Conservation (phyloP, 2,888 invertebrate species). For the Anagyrus pseudococci region DNA sequence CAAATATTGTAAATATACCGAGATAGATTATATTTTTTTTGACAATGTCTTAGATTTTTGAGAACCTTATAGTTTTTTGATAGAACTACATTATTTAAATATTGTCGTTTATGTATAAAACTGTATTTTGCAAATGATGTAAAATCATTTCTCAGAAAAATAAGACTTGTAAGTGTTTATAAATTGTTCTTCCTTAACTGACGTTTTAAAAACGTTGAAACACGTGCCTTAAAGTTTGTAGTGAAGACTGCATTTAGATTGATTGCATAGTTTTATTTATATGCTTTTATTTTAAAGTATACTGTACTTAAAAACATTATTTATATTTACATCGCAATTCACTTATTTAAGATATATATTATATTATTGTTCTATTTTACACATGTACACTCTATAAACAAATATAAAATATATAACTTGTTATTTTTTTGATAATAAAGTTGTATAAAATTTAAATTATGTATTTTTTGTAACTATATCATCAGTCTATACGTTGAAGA, state of each 20-base stretch:
- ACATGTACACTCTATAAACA: conserved; percentile 28
- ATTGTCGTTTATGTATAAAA: not conserved
- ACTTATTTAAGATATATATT: conserved; percentile 12
- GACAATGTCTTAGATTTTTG: not conserved
- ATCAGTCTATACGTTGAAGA: conserved; percentile 62
- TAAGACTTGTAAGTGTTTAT: not conserved
- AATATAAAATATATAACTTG: conserved; percentile 39
- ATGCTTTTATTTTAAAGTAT: conserved; percentile 22
- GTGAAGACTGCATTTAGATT: conserved; percentile 32
- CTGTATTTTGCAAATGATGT: not conserved
- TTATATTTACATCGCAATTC: conserved; percentile 22
- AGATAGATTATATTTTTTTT: conserved; percentile 1
- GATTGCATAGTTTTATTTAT: conserved; percentile 20
- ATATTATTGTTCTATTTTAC: conserved; percentile 23
- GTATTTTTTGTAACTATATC: conserved; percentile 16
- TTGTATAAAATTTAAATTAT: conserved; percentile 23
- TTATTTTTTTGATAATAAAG: conserved; percentile 37
- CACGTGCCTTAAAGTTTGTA: conserved; percentile 30
- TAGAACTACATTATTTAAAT: not conserved
- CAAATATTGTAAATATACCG: conserved; percentile 14
- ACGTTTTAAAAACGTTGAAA: not conserved
- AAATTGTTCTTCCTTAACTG: conserved; percentile 4
- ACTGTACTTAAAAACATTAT: conserved; percentile 40
- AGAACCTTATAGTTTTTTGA: not conserved
- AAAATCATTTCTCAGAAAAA: conserved; percentile 1